These are phyloP conservation scores for Acrocephalus arundinaceus DNA, from an alignment of 2,113 vertebrate genomes.

Conservation along the genomic window DNA sequence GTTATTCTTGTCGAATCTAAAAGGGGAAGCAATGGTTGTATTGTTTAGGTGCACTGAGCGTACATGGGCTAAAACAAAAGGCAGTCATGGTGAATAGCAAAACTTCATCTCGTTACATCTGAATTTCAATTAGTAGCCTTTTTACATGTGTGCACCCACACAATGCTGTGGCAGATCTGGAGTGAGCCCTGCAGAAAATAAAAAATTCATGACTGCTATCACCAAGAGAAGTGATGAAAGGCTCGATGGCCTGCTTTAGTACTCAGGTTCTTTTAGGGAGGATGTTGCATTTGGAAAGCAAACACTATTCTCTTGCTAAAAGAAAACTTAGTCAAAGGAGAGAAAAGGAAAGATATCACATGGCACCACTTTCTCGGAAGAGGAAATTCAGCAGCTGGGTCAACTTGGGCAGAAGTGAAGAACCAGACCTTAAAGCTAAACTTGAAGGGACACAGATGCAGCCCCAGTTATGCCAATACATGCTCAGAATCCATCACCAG, in stretches of 20 bases:
- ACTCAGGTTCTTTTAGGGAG: conserved; percentile 30
- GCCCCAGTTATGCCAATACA: accelerated
- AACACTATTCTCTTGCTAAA: background rate
- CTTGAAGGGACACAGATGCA: background rate
- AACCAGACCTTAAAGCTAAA: background rate
- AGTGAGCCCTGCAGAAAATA: conserved; percentile 69
- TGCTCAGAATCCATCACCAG: background rate
- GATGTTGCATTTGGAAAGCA: background rate
- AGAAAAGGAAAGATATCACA: background rate
- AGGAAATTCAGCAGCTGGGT: conserved; percentile 3
- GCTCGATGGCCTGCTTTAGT: conserved; percentile 58
- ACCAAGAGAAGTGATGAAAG: conserved; percentile 57
- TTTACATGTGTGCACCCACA: conserved; percentile 60
- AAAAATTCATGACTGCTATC: conserved; percentile 72
- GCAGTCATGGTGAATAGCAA: conserved; percentile 55
- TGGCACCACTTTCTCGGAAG: conserved; percentile 1
- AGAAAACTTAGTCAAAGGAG: conserved; percentile 4
- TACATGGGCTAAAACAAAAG: conserved; percentile 70
- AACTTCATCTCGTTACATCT: conserved; percentile 72
- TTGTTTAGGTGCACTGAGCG: conserved; percentile 72
- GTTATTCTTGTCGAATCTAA: conserved; percentile 19
- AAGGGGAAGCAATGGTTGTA: conserved; percentile 48
- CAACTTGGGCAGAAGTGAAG: background rate
- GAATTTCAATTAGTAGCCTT: conserved; percentile 78
- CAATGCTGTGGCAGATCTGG: conserved; percentile 60